phyloP scores from a whole-genome alignment of 2,113 vertebrate genomes.

The Uropsilus gracilis region DNA sequence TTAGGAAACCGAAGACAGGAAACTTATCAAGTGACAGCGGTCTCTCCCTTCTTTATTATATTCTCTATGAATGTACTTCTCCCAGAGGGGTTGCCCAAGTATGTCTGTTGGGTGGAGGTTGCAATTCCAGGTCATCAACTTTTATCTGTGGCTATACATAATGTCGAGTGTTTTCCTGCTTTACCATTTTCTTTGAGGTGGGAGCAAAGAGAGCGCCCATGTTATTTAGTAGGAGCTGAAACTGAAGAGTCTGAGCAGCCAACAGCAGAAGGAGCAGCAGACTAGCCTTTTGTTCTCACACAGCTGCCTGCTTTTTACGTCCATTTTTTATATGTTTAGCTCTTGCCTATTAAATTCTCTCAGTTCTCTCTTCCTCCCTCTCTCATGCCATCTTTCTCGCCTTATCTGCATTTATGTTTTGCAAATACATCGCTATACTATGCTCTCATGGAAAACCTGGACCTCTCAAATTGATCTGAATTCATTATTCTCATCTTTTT shows the following conservation, averaged over 20 bases:
- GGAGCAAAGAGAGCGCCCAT: conserved; percentile 59
- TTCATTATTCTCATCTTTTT: conserved; percentile 56
- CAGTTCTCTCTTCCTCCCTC: background rate
- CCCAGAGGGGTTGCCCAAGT: conserved; percentile 36
- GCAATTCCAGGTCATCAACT: conserved; percentile 43
- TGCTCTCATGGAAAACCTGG: background rate
- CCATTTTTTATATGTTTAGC: conserved; percentile 57
- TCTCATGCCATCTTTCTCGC: conserved; percentile 16
- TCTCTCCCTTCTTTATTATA: conserved; percentile 47
- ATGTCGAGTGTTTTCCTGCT: conserved; percentile 64
- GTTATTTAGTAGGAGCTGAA: conserved; percentile 68
- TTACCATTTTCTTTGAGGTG: conserved; percentile 73
- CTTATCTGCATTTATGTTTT: conserved; percentile 44
- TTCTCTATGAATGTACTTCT: conserved; percentile 49
- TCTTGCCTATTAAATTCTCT: conserved; percentile 48
- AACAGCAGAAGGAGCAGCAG: conserved; percentile 47
- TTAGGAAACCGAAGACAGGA: conserved; percentile 46
- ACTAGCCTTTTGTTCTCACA: conserved; percentile 59
- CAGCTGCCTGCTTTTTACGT: conserved; percentile 60
- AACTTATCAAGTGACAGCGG: too few species aligned
- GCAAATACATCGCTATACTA: conserved; percentile 28
- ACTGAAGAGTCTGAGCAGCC: conserved; percentile 56
- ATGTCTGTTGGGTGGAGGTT: background rate
- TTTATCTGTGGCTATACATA: conserved; percentile 55
- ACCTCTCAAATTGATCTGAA: conserved; percentile 41